Evolutionary conservation across 2,113 vertebrate species (phyloP).

Genomic region (Hyla sarda): DNA sequence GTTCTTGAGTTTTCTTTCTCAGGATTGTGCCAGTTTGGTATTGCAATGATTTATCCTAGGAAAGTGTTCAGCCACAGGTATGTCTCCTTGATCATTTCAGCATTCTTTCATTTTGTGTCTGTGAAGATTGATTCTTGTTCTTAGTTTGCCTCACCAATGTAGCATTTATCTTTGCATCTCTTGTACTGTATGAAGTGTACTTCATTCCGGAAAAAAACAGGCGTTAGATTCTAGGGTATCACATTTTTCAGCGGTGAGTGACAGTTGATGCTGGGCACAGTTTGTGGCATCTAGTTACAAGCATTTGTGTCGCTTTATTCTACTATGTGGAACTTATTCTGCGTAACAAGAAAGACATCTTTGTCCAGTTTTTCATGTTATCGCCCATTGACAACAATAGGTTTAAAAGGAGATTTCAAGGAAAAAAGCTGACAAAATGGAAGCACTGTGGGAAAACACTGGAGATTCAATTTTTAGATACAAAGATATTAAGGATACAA

Average conservation of each 20-base stretch:
- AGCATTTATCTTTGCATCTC: constrained; percentile 59
- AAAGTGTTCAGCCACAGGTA: constrained; percentile 56
- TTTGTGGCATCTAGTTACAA: constrained; percentile 34
- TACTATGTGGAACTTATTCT: constrained; percentile 35
- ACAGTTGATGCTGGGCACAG: constrained; percentile 52
- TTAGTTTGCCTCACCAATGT: constrained; percentile 55
- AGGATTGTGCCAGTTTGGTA: constrained; percentile 42
- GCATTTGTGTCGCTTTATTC: constrained; percentile 37
- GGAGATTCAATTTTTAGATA: not conserved
- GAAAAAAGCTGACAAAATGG: not conserved
- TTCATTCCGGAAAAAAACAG: constrained; percentile 45
- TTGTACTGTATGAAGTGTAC: constrained; percentile 56
- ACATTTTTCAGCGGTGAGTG: constrained; percentile 53
- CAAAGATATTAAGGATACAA: constrained; percentile 9
- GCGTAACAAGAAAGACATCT: constrained; percentile 13
- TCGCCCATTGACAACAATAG: constrained; percentile 27
- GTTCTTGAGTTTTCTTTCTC: constrained; percentile 48
- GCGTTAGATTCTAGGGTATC: constrained; percentile 34
- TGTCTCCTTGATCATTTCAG: constrained; percentile 55
- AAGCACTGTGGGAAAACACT: not conserved
- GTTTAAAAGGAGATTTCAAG: constrained; percentile 18
- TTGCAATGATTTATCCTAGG: constrained; percentile 53
- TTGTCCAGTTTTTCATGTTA: constrained; percentile 48
- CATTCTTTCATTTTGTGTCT: constrained; percentile 52
- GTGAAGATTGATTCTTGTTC: constrained; percentile 57